These are phyloP conservation scores for Patella vulgata DNA, from an alignment of 1,140 invertebrate genomes.

Conservation along the genomic window DNA sequence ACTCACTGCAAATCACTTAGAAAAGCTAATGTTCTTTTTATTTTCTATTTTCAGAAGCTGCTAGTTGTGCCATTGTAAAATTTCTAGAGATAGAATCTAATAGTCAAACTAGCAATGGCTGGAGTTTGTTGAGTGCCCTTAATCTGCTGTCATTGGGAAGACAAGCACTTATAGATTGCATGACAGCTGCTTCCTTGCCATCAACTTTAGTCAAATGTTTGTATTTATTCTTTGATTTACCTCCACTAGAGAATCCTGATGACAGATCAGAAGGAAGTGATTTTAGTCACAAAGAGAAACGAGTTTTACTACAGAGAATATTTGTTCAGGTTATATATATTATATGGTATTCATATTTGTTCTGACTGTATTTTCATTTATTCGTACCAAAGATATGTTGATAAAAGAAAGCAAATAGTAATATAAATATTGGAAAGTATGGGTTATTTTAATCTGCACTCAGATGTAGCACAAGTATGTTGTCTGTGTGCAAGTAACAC, in stretches of 20 bases:
- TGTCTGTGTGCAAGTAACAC: too few relatives aligned
- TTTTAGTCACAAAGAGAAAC: constrained; percentile 88
- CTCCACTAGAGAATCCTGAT: constrained; percentile 76
- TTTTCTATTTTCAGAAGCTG: constrained; percentile 78
- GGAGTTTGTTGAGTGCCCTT: constrained; percentile 92
- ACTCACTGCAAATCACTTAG: too few relatives aligned
- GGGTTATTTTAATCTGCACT: too few relatives aligned
- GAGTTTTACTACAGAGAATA: constrained; percentile 94
- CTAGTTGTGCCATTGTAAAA: constrained; percentile 94
- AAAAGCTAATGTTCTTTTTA: too few relatives aligned
- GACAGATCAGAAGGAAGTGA: constrained; percentile 75
- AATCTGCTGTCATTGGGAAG: constrained; percentile 82
- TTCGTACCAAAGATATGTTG: too few relatives aligned
- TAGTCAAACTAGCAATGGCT: constrained; percentile 94
- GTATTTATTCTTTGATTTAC: constrained; percentile 98
- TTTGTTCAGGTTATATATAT: constrained; percentile 85
- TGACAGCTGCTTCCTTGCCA: constrained; percentile 94
- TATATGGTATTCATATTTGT: too few relatives aligned
- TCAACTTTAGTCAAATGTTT: constrained; percentile 98
- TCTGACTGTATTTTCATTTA: too few relatives aligned
- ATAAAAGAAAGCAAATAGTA: too few relatives aligned
- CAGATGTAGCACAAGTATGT: too few relatives aligned
- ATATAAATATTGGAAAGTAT: too few relatives aligned
- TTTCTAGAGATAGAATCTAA: constrained; percentile 84
- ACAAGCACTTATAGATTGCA: constrained; percentile 72